phyloP scores from a whole-genome alignment of 2,888 invertebrate genomes.

The Cryptocephalus primarius region DNA sequence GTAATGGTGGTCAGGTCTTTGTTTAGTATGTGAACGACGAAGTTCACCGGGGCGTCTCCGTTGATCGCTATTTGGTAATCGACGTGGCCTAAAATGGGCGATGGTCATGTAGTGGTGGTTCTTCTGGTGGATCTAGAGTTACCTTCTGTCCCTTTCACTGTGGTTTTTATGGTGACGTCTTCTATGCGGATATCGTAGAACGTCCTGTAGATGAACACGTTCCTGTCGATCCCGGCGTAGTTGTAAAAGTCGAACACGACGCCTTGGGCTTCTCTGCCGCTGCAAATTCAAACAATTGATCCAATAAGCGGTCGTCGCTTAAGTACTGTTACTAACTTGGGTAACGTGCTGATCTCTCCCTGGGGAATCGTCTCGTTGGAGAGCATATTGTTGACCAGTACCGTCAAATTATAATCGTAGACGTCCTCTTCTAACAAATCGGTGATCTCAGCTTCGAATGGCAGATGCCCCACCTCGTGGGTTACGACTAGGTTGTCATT shows the following conservation, averaged over 20 bases:
- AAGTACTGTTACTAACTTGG: conserved; percentile 33
- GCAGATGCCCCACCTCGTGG: conserved; percentile 91
- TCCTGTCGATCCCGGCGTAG: conserved; percentile 92
- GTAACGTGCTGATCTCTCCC: conserved; percentile 52
- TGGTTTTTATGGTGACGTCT: no score
- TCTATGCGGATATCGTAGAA: no score
- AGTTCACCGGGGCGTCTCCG: no score
- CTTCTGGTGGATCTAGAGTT: no score
- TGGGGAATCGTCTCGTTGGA: conserved; percentile 80
- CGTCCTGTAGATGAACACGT: conserved; percentile 80
- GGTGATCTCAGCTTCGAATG: conserved; percentile 80
- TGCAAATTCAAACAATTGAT: conserved; percentile 2
- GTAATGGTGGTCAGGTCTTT: no score
- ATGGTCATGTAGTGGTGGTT: no score
- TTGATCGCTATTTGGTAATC: no score
- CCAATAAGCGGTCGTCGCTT: no score
- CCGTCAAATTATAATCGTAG: conserved; percentile 65
- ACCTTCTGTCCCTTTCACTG: no score
- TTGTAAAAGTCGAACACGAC: conserved; percentile 96
- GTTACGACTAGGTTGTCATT: conserved; percentile 67
- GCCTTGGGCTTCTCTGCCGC: conserved; percentile 44
- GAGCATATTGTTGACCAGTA: conserved; percentile 88
- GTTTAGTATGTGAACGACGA: no score
- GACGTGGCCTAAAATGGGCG: no score
- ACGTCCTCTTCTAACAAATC: conserved; percentile 46